Conservation (phyloP, 2,113 vertebrate genomes). For the Centropus unirufus region DNA sequence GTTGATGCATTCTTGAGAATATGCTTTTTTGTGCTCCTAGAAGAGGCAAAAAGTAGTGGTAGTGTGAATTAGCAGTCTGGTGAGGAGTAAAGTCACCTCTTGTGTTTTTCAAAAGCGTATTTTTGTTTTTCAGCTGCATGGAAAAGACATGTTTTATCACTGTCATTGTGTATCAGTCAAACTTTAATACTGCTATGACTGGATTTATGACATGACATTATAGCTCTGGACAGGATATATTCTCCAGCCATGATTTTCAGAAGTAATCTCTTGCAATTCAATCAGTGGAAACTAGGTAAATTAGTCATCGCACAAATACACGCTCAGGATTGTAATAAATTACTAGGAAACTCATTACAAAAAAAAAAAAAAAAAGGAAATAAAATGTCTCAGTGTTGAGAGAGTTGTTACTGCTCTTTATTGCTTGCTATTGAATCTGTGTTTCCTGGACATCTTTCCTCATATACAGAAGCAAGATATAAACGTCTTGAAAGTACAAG, state of each 20-base stretch:
- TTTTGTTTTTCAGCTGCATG: slow-evolving; percentile 16
- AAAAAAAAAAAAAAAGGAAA: neutral
- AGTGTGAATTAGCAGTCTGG: neutral
- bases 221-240: slow-evolving; percentile 40
- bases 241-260: slow-evolving; percentile 29
- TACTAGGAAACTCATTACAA: neutral
- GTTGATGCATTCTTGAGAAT: neutral
- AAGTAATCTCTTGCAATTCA: slow-evolving; percentile 51
- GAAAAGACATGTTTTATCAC: slow-evolving; percentile 38
- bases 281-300: slow-evolving; percentile 46
- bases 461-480: neutral
- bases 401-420: slow-evolving; percentile 3
- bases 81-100: neutral
- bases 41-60: neutral
- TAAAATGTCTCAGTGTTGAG: slow-evolving; percentile 2
- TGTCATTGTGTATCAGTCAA: slow-evolving; percentile 41
- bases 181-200: neutral
- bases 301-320: slow-evolving; percentile 30
- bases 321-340: neutral
- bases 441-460: neutral
- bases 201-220: slow-evolving; percentile 51
- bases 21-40: neutral
- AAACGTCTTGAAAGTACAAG: neutral
- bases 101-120: neutral
- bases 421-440: neutral